Conservation (phyloP, 2,888 invertebrate genomes). For the Dysmachus trigonus region DNA sequence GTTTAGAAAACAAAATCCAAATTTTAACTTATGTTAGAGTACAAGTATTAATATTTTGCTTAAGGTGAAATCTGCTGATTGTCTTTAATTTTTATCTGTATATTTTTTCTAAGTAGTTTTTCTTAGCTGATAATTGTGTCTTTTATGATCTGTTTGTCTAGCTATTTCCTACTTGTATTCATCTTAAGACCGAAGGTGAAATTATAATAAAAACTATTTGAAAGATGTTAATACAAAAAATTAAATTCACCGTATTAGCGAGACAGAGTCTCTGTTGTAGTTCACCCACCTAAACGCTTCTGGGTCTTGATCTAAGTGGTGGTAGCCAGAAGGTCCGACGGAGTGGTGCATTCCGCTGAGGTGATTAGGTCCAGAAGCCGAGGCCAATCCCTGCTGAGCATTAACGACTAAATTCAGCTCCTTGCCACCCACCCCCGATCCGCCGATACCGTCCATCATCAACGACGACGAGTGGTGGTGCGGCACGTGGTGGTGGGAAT, state of each 20-base stretch:
- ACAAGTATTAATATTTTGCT: too few relatives aligned
- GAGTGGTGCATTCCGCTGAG: slow-evolving; percentile 44
- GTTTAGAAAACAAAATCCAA: too few relatives aligned
- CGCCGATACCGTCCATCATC: slow-evolving; percentile 40
- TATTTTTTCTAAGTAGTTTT: neutral
- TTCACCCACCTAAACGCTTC: slow-evolving; percentile 63
- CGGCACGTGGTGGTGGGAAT: slow-evolving; percentile 26
- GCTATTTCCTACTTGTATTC: neutral
- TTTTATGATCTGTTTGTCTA: neutral
- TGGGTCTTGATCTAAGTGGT: slow-evolving; percentile 59
- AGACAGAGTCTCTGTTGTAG: slow-evolving; percentile 55
- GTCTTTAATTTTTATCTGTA: neutral
- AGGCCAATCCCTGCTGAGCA: slow-evolving; percentile 56
- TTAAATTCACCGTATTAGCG: slow-evolving; percentile 56
- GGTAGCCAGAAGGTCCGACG: slow-evolving; percentile 4
- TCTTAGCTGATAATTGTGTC: neutral
- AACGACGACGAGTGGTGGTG: slow-evolving; percentile 44
- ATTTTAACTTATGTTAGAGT: too few relatives aligned
- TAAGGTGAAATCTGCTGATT: too few relatives aligned
- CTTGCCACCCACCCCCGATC: slow-evolving; percentile 10
- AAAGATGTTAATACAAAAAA: slow-evolving; percentile 39
- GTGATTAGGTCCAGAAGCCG: slow-evolving; percentile 53
- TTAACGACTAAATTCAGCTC: slow-evolving; percentile 47
- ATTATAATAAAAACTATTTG: neutral
- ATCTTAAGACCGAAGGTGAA: neutral